Evolutionary conservation across 2,797 vertebrate species (phyloP).

Genomic region (Sebastiscus tertius): DNA sequence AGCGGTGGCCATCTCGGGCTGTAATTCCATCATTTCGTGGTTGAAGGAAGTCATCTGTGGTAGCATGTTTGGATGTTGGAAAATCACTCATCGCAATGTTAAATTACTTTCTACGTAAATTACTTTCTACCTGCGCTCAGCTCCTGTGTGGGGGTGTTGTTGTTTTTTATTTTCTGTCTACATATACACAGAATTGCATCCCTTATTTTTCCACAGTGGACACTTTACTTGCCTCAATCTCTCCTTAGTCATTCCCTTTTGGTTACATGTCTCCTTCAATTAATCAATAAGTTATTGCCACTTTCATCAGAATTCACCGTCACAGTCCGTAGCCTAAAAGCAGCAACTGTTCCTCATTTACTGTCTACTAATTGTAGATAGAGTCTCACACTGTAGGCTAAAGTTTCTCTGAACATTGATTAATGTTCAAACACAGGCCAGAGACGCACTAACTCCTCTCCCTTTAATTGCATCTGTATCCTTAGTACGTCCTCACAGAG

Average conservation of each 20-base stretch:
- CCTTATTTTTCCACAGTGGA: background rate
- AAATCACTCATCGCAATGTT: conserved; percentile 52
- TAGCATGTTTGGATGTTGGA: conserved; percentile 37
- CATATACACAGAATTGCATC: background rate
- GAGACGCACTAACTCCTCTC: background rate
- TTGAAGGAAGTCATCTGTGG: conserved; percentile 60
- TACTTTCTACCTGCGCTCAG: conserved; percentile 21
- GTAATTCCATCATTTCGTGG: conserved; percentile 64
- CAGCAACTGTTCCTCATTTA: background rate
- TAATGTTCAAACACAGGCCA: background rate
- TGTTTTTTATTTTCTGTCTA: background rate
- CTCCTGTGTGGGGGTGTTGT: background rate
- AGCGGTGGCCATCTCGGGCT: conserved; percentile 44
- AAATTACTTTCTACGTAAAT: conserved; percentile 28
- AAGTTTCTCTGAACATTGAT: background rate
- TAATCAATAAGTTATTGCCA: background rate
- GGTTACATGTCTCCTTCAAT: background rate
- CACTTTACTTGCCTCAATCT: background rate
- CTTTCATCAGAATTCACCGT: conserved; percentile 9
- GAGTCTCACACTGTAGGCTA: background rate
- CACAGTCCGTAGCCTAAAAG: background rate
- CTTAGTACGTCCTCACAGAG: background rate
- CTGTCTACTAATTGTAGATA: background rate
- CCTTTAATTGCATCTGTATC: background rate
- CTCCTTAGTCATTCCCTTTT: background rate